Base-by-base conservation (phyloP, 1,140 invertebrate species). In the Cydia amplana region DNA sequence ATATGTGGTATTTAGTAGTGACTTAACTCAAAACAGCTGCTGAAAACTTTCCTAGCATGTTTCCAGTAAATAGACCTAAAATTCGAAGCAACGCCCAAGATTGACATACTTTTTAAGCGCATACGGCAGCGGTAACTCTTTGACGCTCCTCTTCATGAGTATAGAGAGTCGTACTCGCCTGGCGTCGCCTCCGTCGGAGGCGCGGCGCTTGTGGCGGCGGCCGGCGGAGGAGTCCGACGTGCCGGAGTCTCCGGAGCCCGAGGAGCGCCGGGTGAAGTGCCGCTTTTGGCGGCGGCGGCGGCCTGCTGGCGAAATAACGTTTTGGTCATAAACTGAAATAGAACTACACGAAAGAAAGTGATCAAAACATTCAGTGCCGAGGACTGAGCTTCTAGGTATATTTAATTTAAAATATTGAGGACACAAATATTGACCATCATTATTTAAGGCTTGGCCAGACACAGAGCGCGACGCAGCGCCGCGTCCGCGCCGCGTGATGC, bases 101-200 rank as follows among this genome's bases (percentile, higher is more conserved):
- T 91, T 90, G 74, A 91, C 85, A 78, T 79, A 91, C 79, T 85
- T 85, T 79, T 87, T 87, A 64, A 90, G 83, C 51, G 85, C 83
- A 73, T 83, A 80, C 12, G 88, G 90, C 74, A 91, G 81, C 74
- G 88, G 88, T 80, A 88, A 80, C 75, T 86, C 85, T 70, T 82
- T 79, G 51, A 89, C 80, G 75, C 79, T 83, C 18, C 79, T 83
- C 80, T 86, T 86, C 87, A 91, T 87, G 63, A 86, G 77, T 2
- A 82, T 32, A 20, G 85, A 88, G n/a, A 88, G 85, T 32, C 85
- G 83, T 75, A 83, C 81, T 65, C 84, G 81, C 4, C 86, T 81
- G 74, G 83, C 83, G 82, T 82, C 83, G 23, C 51, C 72, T 12
- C 76, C 67, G 18, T 65, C 75, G n/a, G 64, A 60, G 63, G 64